Evolutionary conservation across 64 coral and sea anemone species (phyloP).

Genomic region (Trachythela sp.): DNA sequence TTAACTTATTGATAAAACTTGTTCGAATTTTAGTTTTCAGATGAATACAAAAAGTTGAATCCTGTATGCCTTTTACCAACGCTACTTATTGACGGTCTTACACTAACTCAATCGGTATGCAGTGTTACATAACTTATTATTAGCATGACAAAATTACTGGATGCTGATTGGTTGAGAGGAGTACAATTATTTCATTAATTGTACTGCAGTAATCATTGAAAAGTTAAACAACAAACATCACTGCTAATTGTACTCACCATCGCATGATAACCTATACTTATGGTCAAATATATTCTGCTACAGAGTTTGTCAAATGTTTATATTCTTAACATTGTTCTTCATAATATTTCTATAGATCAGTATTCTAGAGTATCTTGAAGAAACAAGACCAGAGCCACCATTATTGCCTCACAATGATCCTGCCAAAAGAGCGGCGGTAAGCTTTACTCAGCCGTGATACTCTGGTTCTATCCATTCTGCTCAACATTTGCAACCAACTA

Average conservation of each 20-base stretch:
- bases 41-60: slow-evolving; percentile 84
- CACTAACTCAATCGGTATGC: slow-evolving; percentile 82
- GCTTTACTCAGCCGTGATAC: neutral
- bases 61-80: slow-evolving; percentile 72
- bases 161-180: no score
- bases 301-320: neutral
- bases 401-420: slow-evolving; percentile 70
- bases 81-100: slow-evolving; percentile 83
- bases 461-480: neutral
- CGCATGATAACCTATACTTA: no score
- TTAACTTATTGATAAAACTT: neutral
- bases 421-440: slow-evolving; percentile 68
- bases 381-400: slow-evolving; percentile 91
- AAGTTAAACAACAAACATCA: no score
- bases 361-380: slow-evolving; percentile 95
- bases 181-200: no score
- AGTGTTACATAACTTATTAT: neutral
- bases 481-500: neutral
- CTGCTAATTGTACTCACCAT: no score
- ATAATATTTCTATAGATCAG: slow-evolving; percentile 43
- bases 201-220: no score
- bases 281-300: neutral
- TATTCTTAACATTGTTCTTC: neutral
- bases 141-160: no score
- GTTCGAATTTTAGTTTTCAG: slow-evolving; percentile 49